phyloP scores from a whole-genome alignment of 2,888 invertebrate genomes.

The Acleris emargana region DNA sequence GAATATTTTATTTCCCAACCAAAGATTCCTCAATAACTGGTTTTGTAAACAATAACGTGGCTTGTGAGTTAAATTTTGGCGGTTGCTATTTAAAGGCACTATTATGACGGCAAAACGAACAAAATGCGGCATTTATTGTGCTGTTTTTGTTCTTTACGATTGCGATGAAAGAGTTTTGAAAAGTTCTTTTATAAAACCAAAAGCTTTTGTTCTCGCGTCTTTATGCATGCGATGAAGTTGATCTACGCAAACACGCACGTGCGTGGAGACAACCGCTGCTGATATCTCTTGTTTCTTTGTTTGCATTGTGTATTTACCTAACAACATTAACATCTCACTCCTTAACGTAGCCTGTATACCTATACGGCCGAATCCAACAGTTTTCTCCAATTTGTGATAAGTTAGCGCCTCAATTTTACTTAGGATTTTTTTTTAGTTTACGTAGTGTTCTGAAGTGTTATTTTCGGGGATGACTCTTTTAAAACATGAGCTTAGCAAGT shows the following conservation, averaged over 20 bases:
- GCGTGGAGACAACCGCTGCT: slow-evolving; percentile 64
- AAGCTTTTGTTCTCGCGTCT: slow-evolving; percentile 46
- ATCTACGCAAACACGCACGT: slow-evolving; percentile 67
- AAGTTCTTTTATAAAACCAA: slow-evolving; percentile 26
- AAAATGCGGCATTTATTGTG: slow-evolving; percentile 42
- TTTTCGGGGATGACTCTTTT: slow-evolving; percentile 50
- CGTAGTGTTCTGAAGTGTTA: slow-evolving; percentile 39
- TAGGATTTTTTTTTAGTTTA: slow-evolving; percentile 4
- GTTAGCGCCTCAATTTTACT: slow-evolving; percentile 14
- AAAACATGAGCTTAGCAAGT: slow-evolving; percentile 43
- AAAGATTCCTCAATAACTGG: slow-evolving; percentile 53
- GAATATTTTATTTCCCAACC: slow-evolving; percentile 47
- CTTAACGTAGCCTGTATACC: slow-evolving; percentile 10
- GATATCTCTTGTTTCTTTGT: slow-evolving; percentile 56
- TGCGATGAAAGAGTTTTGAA: slow-evolving; percentile 26
- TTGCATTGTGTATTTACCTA: slow-evolving; percentile 55
- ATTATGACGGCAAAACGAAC: slow-evolving; percentile 46
- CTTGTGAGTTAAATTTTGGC: slow-evolving; percentile 47
- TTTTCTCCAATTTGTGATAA: slow-evolving; percentile 18
- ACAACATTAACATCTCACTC: slow-evolving; percentile 44
- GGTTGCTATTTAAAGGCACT: slow-evolving; percentile 54
- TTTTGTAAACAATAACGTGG: slow-evolving; percentile 52
- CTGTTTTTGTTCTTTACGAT: slow-evolving; percentile 46
- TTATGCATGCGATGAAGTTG: slow-evolving; percentile 49
- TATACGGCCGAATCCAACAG: slow-evolving; percentile 3